A percentile compares a stretch with the other conserved stretches of the same genome.
Evolutionary conservation across 30 jellyfish, hydroid and myxozoan genomes (phyloP).

Genomic region (Aurelia aurita): DNA sequence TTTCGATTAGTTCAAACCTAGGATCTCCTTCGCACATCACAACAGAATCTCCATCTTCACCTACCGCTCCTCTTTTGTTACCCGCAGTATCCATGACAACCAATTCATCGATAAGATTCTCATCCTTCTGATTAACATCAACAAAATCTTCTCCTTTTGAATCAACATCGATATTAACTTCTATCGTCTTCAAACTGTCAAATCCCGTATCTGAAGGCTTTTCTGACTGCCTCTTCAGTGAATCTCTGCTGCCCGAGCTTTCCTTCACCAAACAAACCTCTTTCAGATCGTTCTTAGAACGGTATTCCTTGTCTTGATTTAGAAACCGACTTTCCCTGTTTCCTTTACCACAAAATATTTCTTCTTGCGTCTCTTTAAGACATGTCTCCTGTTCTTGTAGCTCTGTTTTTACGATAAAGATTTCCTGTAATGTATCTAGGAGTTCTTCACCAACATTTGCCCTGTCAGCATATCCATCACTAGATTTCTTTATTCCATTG

Average conservation of each 20-base stretch:
- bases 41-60: not conserved
- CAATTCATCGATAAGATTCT: not conserved
- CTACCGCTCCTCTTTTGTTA: not conserved
- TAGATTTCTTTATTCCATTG: not conserved
- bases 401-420: slow-evolving; percentile 24
- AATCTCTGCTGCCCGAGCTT: not conserved
- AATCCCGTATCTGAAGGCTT: not conserved
- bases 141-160: not conserved
- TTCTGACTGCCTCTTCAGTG: not conserved
- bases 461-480: not conserved
- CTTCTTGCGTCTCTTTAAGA: not conserved
- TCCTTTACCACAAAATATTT: not conserved
- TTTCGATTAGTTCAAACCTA: not conserved
- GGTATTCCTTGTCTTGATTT: too few relatives aligned
- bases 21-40: too few relatives aligned
- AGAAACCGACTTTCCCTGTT: too few relatives aligned
- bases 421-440: not conserved
- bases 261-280: too few relatives aligned
- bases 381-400: not conserved
- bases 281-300: not conserved
- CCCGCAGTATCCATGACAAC: too few relatives aligned
- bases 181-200: not conserved
- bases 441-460: not conserved
- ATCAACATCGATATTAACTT: not conserved
- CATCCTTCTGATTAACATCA: not conserved